Percentiles rank a stretch among this genome's conserved stretches.
Evolutionary conservation across 2,888 invertebrate species (phyloP).

Genomic region (Apocheima hispidaria): DNA sequence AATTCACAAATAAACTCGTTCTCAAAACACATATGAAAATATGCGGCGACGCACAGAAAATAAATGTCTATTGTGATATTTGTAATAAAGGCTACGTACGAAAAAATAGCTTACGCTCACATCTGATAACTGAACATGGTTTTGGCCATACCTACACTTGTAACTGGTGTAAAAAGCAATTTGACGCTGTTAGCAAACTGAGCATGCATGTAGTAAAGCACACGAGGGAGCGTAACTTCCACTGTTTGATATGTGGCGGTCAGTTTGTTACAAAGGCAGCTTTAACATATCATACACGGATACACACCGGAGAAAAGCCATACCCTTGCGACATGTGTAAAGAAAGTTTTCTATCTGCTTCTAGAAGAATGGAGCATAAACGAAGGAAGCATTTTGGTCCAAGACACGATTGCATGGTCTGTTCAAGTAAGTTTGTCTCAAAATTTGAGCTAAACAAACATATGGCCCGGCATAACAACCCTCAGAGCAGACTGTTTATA

Average conservation of each 20-base stretch:
- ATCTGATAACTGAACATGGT: constrained; percentile 69
- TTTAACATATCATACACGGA: constrained; percentile 68
- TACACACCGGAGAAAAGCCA: constrained; percentile 76
- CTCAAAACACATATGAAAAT: constrained; percentile 63
- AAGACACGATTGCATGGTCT: constrained; percentile 64
- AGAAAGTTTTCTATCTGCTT: constrained; percentile 73
- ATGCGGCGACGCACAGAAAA: constrained; percentile 59
- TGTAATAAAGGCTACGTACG: constrained; percentile 68
- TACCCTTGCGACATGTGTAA: constrained; percentile 72
- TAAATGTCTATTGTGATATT: constrained; percentile 63
- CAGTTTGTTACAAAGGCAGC: constrained; percentile 73
- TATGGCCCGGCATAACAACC: constrained; percentile 68
- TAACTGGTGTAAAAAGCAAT: constrained; percentile 73
- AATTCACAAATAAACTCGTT: constrained; percentile 61
- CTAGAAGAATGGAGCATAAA: constrained; percentile 72
- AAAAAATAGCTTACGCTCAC: constrained; percentile 66
- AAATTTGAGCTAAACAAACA: constrained; percentile 64
- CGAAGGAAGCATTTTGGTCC: constrained; percentile 71
- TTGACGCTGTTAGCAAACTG: constrained; percentile 68
- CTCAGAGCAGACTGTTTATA: constrained; percentile 72
- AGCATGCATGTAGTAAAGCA: constrained; percentile 73
- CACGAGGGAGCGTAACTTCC: constrained; percentile 71
- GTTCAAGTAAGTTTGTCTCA: constrained; percentile 68
- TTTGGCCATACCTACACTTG: constrained; percentile 67
- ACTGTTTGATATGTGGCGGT: constrained; percentile 69